A percentile compares a stretch with the other conserved stretches of the same genome.
Evolutionary conservation across 92 coral and sea anemone genomes (phyloP).

Genomic region (Paragorgia papillata): DNA sequence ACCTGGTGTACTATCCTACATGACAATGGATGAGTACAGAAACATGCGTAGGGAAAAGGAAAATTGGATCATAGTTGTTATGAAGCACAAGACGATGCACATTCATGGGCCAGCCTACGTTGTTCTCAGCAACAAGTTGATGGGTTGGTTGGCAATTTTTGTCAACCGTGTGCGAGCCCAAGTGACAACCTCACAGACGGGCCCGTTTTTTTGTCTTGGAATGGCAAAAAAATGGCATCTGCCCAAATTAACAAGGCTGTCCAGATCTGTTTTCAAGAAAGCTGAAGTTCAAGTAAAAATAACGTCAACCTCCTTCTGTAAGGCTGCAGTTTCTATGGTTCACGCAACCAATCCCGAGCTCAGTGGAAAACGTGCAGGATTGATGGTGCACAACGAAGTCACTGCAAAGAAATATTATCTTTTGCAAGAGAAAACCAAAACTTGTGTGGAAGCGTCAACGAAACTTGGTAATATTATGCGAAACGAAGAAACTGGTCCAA

Average conservation of each 20-base stretch:
- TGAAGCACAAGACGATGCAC: conserved; percentile 57
- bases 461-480: not conserved
- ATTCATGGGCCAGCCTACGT: conserved; percentile 68
- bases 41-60: conserved; percentile 41
- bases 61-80: conserved; percentile 45
- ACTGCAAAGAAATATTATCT: conserved; percentile 25
- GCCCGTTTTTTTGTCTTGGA: conserved; percentile 58
- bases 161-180: conserved; percentile 34
- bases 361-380: conserved; percentile 7
- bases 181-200: not conserved
- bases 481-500: not conserved
- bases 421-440: not conserved
- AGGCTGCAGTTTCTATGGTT: conserved; percentile 27
- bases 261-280: conserved; percentile 56
- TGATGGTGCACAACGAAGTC: conserved; percentile 14
- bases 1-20: conserved; percentile 62
- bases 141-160: conserved; percentile 50
- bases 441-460: conserved; percentile 14
- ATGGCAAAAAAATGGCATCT: conserved; percentile 40
- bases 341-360: conserved; percentile 16
- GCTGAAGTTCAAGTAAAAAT: conserved; percentile 44
- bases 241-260: conserved; percentile 45
- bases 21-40: conserved; percentile 54
- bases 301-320: conserved; percentile 54
- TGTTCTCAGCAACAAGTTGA: conserved; percentile 47